Conservation (phyloP, 2,888 invertebrate species). For the Bunonema sp. region DNA sequence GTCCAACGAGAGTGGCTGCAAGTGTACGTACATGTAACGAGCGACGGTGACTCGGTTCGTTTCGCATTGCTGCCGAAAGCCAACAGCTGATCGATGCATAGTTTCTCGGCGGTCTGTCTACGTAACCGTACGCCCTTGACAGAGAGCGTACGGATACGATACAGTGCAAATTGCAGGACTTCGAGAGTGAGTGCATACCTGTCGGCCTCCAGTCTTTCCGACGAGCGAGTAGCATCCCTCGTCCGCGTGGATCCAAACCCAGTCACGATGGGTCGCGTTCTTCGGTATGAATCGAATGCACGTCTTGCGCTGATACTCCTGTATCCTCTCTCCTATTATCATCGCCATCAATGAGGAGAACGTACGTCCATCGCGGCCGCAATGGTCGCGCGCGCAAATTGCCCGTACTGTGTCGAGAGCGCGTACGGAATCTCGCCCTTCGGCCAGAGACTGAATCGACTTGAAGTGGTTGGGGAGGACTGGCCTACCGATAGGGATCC, state of each 20-base stretch:
- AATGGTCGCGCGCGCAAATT: conserved; percentile 38
- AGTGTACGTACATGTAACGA: too few species aligned
- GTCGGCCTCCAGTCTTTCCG: conserved; percentile 47
- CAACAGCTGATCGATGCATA: too few species aligned
- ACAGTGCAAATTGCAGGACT: too few species aligned
- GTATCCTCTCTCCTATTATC: conserved; percentile 49
- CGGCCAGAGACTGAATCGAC: conserved; percentile 26
- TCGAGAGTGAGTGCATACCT: too few species aligned
- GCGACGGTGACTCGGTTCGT: too few species aligned
- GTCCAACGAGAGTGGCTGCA: conserved; percentile 49
- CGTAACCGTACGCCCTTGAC: too few species aligned
- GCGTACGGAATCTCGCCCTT: conserved; percentile 41
- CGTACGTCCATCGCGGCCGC: conserved; percentile 35
- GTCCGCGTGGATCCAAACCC: conserved; percentile 52
- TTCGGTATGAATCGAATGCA: conserved; percentile 56
- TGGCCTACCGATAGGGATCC: conserved; percentile 24
- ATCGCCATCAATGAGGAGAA: not conserved
- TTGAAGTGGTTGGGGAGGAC: not conserved
- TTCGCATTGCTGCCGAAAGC: too few species aligned
- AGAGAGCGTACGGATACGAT: too few species aligned
- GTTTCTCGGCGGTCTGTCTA: too few species aligned
- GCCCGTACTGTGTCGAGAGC: conserved; percentile 35
- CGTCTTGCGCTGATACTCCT: conserved; percentile 54
- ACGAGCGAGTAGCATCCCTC: conserved; percentile 64
- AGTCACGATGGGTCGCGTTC: conserved; percentile 50